Conservation (phyloP, 2,888 invertebrate genomes). For the Acronicta alni region DNA sequence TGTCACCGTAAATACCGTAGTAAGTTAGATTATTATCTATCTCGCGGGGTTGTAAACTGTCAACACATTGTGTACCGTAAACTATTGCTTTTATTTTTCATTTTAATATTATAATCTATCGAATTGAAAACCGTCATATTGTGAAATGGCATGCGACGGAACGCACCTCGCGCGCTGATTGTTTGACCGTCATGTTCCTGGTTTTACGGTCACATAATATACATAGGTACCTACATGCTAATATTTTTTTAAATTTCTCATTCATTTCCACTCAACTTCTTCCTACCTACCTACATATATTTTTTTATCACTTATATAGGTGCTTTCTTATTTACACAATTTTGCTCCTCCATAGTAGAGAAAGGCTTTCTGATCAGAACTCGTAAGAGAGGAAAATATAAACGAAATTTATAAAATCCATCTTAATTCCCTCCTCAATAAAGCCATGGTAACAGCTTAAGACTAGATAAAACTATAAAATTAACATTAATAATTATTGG, state of each 20-base stretch:
- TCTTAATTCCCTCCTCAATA: slow-evolving; percentile 34
- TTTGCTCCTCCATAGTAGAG: slow-evolving; percentile 18
- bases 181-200: no score
- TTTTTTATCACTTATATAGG: slow-evolving; percentile 21
- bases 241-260: slow-evolving; percentile 14
- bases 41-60: no score
- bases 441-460: slow-evolving; percentile 87
- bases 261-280: slow-evolving; percentile 19
- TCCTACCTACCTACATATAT: not conserved
- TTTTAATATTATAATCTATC: no score
- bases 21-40: no score
- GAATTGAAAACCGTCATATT: no score
- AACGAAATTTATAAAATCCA: slow-evolving; percentile 36
- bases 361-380: slow-evolving; percentile 15
- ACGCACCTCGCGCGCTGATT: no score
- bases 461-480: slow-evolving; percentile 78
- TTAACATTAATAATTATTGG: slow-evolving; percentile 66
- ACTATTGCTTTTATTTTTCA: no score
- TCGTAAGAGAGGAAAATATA: slow-evolving; percentile 23
- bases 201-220: no score
- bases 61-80: no score
- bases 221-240: no score
- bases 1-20: no score
- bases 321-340: slow-evolving; percentile 36
- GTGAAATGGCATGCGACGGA: no score